Conservation (phyloP, 2,113 vertebrate species). For the Pluvialis apricaria region DNA sequence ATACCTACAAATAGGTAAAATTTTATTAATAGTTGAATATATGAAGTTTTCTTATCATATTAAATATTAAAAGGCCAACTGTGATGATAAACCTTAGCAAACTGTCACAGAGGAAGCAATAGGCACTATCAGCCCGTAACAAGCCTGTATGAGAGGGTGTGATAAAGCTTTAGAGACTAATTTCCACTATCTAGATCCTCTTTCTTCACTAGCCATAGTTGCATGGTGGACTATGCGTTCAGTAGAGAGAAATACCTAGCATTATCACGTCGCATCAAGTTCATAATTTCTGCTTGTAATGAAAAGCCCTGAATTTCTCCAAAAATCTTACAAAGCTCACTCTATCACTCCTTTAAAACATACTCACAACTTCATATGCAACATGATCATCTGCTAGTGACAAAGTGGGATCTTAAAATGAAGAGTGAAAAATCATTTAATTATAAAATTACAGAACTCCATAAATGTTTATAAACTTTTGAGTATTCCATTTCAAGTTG, state of each 20-base stretch:
- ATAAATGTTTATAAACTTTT: not conserved
- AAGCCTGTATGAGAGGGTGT: not conserved
- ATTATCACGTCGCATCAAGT: not conserved
- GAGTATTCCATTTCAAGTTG: not conserved
- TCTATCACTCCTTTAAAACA: not conserved
- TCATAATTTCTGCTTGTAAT: not conserved
- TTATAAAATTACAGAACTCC: not conserved
- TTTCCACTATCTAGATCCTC: not conserved
- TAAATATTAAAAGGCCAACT: not conserved
- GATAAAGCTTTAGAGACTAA: not conserved
- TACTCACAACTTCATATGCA: not conserved
- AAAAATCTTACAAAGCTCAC: not conserved
- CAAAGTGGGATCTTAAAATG: not conserved
- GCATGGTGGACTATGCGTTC: not conserved
- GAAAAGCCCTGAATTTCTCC: not conserved
- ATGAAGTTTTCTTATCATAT: not conserved
- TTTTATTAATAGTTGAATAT: not conserved
- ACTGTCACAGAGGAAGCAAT: not conserved
- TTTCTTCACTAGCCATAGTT: not conserved
- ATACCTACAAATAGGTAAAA: not conserved
- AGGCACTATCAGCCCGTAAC: not conserved
- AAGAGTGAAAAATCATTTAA: not conserved
- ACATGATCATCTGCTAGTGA: not conserved
- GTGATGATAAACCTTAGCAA: not conserved
- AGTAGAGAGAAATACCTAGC: not conserved